Evolutionary conservation across 2,113 vertebrate genomes (phyloP), one percentile per base, ranked within the genome.

Genomic region (Phrynosoma blainvillii): DNA sequence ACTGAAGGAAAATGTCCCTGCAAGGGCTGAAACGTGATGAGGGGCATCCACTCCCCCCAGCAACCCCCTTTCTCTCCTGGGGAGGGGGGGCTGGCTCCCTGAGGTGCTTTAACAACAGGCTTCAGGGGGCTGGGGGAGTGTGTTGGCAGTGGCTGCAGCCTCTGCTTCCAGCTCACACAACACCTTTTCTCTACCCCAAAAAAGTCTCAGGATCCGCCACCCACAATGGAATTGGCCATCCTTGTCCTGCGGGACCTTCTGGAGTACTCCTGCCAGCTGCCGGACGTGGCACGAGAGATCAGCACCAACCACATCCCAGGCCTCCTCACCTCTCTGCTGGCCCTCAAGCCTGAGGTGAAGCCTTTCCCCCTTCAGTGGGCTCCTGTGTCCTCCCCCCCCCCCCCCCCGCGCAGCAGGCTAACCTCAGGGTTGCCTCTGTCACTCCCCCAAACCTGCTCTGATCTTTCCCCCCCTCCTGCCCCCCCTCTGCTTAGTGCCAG

Each of bases 251-350:
- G 94, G 75, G 98, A 98, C 76, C 88, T 99, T n/a, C 96, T 99
- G 12, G 96, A 96, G 54, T 98, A 97, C 5, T 98, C 98, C 0
- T 96, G 97, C 81, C 98, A 98, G 92, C 94, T 98, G 6, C 96
- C 98, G 0, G 95, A 97, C 56, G 95, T 99, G 16, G 96, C 97
- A 73, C 92, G 98, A 73, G 98, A 99, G 91, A 97, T 99, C 13
- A 97, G 97, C 56, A 97, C 98, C 79, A 98, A 98, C 95, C 98
- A 97, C 81, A 95, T 98, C 76, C 97, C 98, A 11, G 98, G 98
- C 9, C 97, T 98, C 77, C 97, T 99, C 9, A 98, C 98, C 0
- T 98, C 98, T 9, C 93, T 99, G 86, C 96, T 99, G 85, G 97
- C 97, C 75, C 97, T 99, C 30, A 98, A 98, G 88, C 93, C 95